Evolutionary conservation across 2,888 invertebrate species (phyloP), one percentile per base, ranked within the genome.

Genomic region (Rhorus exstirpatorius): DNA sequence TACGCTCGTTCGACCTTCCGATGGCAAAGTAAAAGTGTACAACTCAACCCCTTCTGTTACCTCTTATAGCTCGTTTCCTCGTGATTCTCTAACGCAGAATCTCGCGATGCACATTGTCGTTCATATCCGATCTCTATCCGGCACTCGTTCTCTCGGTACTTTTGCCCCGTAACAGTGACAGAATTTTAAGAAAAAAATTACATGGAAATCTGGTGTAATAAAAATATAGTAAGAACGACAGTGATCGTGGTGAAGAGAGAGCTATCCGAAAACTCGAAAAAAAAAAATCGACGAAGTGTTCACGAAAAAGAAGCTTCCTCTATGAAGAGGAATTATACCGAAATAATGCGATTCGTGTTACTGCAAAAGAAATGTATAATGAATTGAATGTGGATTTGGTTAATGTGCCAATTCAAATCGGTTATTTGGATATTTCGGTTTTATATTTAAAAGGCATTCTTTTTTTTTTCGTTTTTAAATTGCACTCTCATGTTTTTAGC

Each of bases 1-100:
- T 63, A 74, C 74, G 67, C 81, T 81, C 68, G 68, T 78, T 68
- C 81, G 68, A 67, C n/a, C 41, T 72, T 58, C 14, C 61, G 77
- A 61, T 81, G 61, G 24, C 46, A 61, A 58, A 72, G 67, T 68
- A 81, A 76, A 77, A 77, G 72, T 68, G 53, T 61, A 72, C 72
- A 68, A 44, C 70, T 76, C 75, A 26, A 55, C 71, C 10, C 10
- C 10, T 21, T 49, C 26, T 49, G 55, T 77, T 77, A 49, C 46
- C 38, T 53, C 71, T 68, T 41, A 70, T 70, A 71, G 75, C 61
- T 72, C 71, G 60, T 81, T 81, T 76, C 65, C 51, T 53, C 72
- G 19, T 17, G 76, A 67, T 68, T 10, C 72, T 60, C 44, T 49
- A 26, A 38, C 63, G 41, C 19, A 12, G 17, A 58, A 38, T 14